These are phyloP conservation scores for Cydia splendana DNA, from an alignment of 1,140 invertebrate genomes.

Conservation along the genomic window DNA sequence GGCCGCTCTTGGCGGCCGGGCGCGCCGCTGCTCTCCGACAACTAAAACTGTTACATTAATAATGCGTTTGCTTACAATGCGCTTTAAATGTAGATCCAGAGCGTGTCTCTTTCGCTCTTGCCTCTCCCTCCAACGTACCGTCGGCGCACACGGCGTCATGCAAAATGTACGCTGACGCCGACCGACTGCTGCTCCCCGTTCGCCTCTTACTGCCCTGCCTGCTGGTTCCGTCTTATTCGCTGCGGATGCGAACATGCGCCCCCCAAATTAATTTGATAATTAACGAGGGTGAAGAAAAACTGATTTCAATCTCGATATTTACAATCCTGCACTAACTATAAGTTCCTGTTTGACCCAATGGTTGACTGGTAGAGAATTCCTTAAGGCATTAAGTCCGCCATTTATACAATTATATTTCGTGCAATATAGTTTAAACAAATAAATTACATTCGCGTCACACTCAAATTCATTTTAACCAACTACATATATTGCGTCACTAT, in stretches of 20 bases:
- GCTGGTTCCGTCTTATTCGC: conserved; percentile 37
- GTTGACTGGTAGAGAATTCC: too few relatives aligned
- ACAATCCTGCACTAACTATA: too few relatives aligned
- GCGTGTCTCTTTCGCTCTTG: conserved; percentile 49
- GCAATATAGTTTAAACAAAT: too few relatives aligned
- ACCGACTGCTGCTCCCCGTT: conserved; percentile 57
- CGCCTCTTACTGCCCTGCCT: conserved; percentile 63
- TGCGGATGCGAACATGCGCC: not conserved
- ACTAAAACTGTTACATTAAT: conserved; percentile 78
- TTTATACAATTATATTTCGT: too few relatives aligned
- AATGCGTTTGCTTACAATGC: conserved; percentile 78
- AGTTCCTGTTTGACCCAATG: too few relatives aligned
- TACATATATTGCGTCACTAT: not conserved
- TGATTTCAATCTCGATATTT: not conserved
- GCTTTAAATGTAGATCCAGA: conserved; percentile 78
- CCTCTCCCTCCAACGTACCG: conserved; percentile 51
- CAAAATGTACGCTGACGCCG: conserved; percentile 67
- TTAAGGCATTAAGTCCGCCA: too few relatives aligned
- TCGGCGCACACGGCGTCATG: conserved; percentile 64
- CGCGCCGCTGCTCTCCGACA: conserved; percentile 69
- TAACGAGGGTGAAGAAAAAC: not conserved
- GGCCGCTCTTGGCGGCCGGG: conserved; percentile 63
- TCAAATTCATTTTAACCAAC: not conserved
- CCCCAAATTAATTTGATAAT: not conserved
- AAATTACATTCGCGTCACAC: too few relatives aligned